Evolutionary conservation across 2,888 invertebrate genomes (phyloP).

Genomic region (Drosophila pseudotakahashii): DNA sequence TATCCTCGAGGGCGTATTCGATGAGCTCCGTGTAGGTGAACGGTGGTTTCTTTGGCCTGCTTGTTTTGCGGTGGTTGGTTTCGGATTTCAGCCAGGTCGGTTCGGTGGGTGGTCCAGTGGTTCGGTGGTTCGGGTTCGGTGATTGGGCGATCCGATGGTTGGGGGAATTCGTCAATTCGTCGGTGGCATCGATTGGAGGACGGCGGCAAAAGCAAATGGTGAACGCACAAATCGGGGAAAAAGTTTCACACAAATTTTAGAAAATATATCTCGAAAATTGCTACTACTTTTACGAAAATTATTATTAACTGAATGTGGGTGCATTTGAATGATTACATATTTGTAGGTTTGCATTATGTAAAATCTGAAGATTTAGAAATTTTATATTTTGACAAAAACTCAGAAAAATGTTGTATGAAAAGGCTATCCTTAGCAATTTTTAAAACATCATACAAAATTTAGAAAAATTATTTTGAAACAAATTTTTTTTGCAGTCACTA

Average conservation of each 20-base stretch:
- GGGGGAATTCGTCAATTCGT: background rate
- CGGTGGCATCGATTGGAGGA: constrained; percentile 59
- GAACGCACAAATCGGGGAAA: constrained; percentile 13
- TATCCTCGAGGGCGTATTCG: constrained; percentile 93
- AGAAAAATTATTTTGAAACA: too few relatives aligned
- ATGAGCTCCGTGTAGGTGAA: constrained; percentile 96
- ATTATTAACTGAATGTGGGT: too few relatives aligned
- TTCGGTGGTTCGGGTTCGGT: constrained; percentile 4
- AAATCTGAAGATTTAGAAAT: too few relatives aligned
- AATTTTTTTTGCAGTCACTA: too few relatives aligned
- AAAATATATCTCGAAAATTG: background rate
- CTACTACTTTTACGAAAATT: too few relatives aligned
- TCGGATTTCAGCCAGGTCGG: constrained; percentile 10
- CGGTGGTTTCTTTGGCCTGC: constrained; percentile 91
- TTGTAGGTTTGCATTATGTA: too few relatives aligned
- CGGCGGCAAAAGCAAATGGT: constrained; percentile 23
- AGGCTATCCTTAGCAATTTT: too few relatives aligned
- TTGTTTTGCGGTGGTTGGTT: constrained; percentile 75
- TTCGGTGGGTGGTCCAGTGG: constrained; percentile 17
- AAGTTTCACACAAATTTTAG: background rate
- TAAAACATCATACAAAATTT: too few relatives aligned
- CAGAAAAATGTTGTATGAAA: too few relatives aligned
- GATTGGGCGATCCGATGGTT: constrained; percentile 3
- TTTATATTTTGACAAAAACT: too few relatives aligned
- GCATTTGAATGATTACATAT: too few relatives aligned